These are phyloP conservation scores for Betta splendens DNA, from an alignment of 2,797 vertebrate species.

Conservation along the genomic window DNA sequence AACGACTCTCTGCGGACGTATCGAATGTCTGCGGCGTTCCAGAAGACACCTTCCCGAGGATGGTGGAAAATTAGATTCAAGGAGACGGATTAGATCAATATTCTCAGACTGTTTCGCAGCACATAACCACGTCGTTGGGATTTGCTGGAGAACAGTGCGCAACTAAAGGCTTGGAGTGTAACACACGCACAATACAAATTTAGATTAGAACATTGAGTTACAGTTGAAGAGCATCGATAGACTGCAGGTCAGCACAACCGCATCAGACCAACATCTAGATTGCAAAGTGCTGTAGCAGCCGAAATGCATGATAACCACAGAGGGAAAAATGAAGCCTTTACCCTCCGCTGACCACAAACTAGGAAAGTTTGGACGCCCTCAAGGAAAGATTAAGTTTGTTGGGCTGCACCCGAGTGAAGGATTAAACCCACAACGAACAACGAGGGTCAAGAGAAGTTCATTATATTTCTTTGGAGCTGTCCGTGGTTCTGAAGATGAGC, in stretches of 20 bases:
- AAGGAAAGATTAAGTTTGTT: constrained; percentile 1
- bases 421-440: constrained; percentile 4
- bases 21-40: neutral
- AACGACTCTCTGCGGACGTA: neutral
- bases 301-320: too few relatives aligned
- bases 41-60: constrained; percentile 1
- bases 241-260: neutral
- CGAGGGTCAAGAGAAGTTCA: constrained; percentile 5
- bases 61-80: constrained; percentile 14
- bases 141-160: neutral
- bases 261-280: too few relatives aligned
- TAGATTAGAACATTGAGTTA: neutral
- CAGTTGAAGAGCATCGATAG: neutral
- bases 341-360: neutral
- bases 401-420: constrained; percentile 10
- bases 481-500: constrained; percentile 10
- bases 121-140: constrained; percentile 14
- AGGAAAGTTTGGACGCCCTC: neutral
- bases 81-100: constrained; percentile 30
- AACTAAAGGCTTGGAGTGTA: neutral
- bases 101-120: constrained; percentile 13
- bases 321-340: too few relatives aligned
- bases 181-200: neutral
- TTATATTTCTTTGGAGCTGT: constrained; percentile 18
- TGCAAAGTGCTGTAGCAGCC: too few relatives aligned